Conservation (phyloP, 2,797 vertebrate species). For the Semaprochilodus insignis region DNA sequence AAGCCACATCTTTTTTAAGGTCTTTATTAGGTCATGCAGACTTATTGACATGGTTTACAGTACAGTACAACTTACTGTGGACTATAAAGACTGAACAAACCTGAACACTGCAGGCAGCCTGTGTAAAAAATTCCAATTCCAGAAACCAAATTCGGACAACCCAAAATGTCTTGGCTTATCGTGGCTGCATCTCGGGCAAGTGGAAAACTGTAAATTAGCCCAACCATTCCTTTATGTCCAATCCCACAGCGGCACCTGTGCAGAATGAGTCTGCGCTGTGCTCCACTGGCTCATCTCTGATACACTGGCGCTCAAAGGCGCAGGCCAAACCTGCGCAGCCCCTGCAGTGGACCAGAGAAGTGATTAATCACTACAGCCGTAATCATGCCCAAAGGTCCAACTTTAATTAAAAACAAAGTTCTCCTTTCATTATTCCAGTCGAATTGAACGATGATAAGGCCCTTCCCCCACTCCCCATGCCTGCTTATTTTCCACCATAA, state of each 20-base stretch:
- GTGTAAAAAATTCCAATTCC: too few relatives aligned
- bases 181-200: too few relatives aligned
- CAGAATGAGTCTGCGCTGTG: slow-evolving; percentile 13
- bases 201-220: background rate
- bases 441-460: slow-evolving; percentile 60
- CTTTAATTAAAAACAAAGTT: slow-evolving; percentile 68
- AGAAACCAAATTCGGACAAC: too few relatives aligned
- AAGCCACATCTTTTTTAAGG: too few relatives aligned
- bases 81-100: too few relatives aligned
- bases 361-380: slow-evolving; percentile 64
- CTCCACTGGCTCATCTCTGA: slow-evolving; percentile 34
- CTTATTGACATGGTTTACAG: too few relatives aligned
- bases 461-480: slow-evolving; percentile 29
- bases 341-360: slow-evolving; percentile 52
- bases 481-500: slow-evolving; percentile 24
- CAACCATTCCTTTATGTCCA: background rate
- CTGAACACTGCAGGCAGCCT: too few relatives aligned
- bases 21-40: too few relatives aligned
- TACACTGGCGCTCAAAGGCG: slow-evolving; percentile 23
- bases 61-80: too few relatives aligned
- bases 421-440: slow-evolving; percentile 64
- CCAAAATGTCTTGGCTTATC: too few relatives aligned
- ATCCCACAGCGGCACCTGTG: slow-evolving; percentile 33
- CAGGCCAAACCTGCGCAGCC: slow-evolving; percentile 44
- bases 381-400: slow-evolving; percentile 64